Base-by-base conservation (phyloP, 2,797 vertebrate species). In the Scyliorhinus canicula region DNA sequence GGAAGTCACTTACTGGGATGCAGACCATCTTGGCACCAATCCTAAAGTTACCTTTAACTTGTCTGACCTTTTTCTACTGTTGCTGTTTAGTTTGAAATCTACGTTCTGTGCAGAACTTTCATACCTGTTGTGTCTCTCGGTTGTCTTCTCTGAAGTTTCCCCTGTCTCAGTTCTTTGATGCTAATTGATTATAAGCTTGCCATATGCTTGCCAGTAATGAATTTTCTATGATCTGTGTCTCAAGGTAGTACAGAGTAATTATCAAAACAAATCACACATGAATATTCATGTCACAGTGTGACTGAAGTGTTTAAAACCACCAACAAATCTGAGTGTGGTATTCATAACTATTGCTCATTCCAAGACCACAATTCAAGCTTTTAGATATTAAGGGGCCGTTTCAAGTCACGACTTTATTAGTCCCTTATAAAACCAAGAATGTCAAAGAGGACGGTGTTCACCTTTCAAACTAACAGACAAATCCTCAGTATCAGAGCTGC, bases 231-330 rank as follows among this genome's bases (percentile, higher is more conserved):
- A 88, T 57, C 55, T 88, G 1, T 57, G 16, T 60, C 85, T 88
- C 85, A 88, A 57, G 85, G 85, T 57, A 88, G 55, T 60, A 88
- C 52, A 88, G 52, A 60, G 31, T 88, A 57, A 88, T 88, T 88
- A 88, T 88, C 55, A 57, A 55, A 88, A 31, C 31, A 57, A 86
- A 88, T 19, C 31, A 88, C 31, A 60, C 52, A 88, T 88, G 55
- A 88, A 88, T 88, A 88, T 88, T 57, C 12, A 88, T 88, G 31
- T 88, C 85, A n/a, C 85, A 88, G 55, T 88, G 85, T 88, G 85
- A 88, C 19, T 57, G 31, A 88, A 57, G 31, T 82, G 77, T 88
- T 88, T 88, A 88, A 57, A 88, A 60, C 35, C 16, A 57, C 60
- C 85, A 57, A 88, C 85, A 88, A 88, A 88, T 88, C 35, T 88